phyloP scores from a whole-genome alignment of 2,797 vertebrate species.

The Petrocephalus schoutedeni region DNA sequence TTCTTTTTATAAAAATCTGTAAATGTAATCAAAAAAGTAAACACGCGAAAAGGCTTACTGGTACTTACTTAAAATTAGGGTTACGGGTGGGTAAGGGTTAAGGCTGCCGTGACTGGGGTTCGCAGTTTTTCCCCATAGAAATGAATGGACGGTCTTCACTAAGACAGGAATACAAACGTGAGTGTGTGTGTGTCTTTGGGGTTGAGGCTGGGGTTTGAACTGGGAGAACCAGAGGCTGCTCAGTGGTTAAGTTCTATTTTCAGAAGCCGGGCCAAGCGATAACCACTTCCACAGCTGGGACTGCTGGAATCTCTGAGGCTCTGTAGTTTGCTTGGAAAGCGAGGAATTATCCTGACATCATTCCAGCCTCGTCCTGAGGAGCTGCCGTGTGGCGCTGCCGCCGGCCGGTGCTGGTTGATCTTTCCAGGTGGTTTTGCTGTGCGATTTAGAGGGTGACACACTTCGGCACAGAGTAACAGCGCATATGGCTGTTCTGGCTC shows the following conservation, averaged over 20 bases:
- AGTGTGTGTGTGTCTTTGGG: neutral
- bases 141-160: no score
- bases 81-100: no score
- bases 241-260: neutral
- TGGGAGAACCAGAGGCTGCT: neutral
- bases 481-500: neutral
- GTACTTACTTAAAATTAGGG: no score
- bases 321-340: neutral
- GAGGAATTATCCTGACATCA: neutral
- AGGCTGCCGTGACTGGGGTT: no score
- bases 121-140: no score
- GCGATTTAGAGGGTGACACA: neutral
- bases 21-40: no score
- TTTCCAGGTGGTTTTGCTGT: neutral
- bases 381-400: neutral
- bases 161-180: no score
- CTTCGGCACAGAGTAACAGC: neutral
- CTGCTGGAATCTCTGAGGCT: neutral
- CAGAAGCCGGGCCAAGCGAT: neutral
- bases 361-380: neutral
- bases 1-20: no score
- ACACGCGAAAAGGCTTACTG: no score
- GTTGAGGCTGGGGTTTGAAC: neutral
- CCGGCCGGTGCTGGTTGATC: neutral
- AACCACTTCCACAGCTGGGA: constrained; percentile 5